Evolutionary conservation across 1,140 invertebrate species (phyloP).

Genomic region (Sminthurides bifidus): DNA sequence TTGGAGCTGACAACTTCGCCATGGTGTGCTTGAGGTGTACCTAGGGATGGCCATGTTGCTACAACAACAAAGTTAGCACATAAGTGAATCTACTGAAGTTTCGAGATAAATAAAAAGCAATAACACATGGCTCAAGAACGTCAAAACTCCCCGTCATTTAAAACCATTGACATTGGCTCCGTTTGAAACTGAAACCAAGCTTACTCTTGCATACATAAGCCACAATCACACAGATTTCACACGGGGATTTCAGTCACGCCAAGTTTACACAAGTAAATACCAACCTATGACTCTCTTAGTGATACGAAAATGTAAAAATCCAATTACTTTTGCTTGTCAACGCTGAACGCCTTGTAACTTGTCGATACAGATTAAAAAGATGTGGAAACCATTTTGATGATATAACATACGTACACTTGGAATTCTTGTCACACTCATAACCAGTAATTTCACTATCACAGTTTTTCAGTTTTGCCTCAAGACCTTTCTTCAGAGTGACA

Average conservation of each 20-base stretch:
- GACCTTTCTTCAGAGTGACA: too few species aligned
- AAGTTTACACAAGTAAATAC: too few species aligned
- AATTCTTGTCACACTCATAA: not conserved
- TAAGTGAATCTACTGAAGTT: not conserved
- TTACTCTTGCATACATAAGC: too few species aligned
- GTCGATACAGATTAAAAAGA: not conserved
- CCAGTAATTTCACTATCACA: not conserved
- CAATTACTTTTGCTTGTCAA: too few species aligned
- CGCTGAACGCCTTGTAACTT: too few species aligned
- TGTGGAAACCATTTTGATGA: not conserved
- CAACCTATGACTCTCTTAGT: too few species aligned
- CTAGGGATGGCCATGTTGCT: conserved; percentile 12
- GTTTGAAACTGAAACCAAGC: too few species aligned
- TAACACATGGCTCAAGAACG: not conserved
- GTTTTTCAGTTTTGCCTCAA: too few species aligned
- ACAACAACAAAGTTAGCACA: not conserved
- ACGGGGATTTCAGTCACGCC: too few species aligned
- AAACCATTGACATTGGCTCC: not conserved
- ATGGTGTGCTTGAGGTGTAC: not conserved
- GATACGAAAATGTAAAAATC: too few species aligned
- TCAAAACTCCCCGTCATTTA: not conserved
- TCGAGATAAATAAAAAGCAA: not conserved
- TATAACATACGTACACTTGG: not conserved
- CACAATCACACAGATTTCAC: too few species aligned
- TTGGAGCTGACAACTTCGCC: not conserved